phyloP scores from a whole-genome alignment of 1,140 invertebrate species.

The Drosophila pandora region DNA sequence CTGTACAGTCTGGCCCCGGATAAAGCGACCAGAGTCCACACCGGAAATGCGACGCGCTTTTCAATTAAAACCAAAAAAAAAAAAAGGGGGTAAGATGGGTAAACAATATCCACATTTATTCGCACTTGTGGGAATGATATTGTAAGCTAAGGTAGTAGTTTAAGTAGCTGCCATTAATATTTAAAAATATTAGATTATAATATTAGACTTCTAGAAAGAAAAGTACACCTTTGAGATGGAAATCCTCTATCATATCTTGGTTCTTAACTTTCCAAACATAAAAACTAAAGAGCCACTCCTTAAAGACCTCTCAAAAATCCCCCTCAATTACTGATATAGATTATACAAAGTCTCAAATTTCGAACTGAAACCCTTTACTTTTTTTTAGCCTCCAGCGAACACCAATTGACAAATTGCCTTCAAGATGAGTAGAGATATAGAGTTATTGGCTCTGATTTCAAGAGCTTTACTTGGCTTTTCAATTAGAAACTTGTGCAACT shows the following conservation, averaged over 20 bases:
- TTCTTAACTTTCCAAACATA: too few relatives aligned
- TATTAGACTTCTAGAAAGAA: too few relatives aligned
- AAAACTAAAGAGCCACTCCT: too few relatives aligned
- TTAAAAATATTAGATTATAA: too few relatives aligned
- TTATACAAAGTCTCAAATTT: not conserved
- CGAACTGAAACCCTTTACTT: too few relatives aligned
- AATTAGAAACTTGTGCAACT: slow-evolving; percentile 39
- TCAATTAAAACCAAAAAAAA: slow-evolving; percentile 58
- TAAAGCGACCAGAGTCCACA: slow-evolving; percentile 19
- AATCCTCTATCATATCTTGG: too few relatives aligned
- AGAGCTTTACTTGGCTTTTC: slow-evolving; percentile 10
- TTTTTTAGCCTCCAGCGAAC: not conserved
- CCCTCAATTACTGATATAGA: not conserved
- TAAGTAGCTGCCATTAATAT: too few relatives aligned
- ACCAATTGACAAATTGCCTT: slow-evolving; percentile 2
- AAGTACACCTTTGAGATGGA: too few relatives aligned
- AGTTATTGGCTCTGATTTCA: not conserved
- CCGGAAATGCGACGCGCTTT: slow-evolving; percentile 80
- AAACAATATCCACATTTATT: slow-evolving; percentile 3
- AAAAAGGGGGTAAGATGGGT: slow-evolving; percentile 24
- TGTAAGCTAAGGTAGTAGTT: too few relatives aligned
- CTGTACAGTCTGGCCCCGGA: slow-evolving; percentile 29
- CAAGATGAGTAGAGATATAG: not conserved
- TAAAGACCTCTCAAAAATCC: too few relatives aligned
- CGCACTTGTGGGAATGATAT: not conserved